Evolutionary conservation across 64 coral and sea anemone genomes (phyloP), one percentile per base, ranked within the genome.

Genomic region (Hydrozoanthus tunicans): DNA sequence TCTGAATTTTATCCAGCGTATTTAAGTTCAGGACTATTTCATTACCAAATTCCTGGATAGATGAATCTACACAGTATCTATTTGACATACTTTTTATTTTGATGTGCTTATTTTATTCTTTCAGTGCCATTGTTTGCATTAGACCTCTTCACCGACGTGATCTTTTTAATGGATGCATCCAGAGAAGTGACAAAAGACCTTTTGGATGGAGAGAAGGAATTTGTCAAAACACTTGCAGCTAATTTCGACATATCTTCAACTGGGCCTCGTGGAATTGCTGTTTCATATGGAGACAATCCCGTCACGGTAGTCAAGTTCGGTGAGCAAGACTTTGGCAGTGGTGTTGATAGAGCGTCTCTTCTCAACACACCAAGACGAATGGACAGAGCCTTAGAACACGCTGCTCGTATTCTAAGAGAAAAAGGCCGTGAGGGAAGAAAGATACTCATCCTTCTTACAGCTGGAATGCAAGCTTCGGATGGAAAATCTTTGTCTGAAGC

Each of bases 341-440:
- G 66, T 58, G 79, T 95, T 14, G 83, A 95, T 9, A 83, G 62
- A 56, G 78, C 85, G 11, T 77, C 58, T 7, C 88, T 82, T 58
- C 67, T 92, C 10, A 86, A 64, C 77, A 91, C 91, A 26, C 68
- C 91, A 89, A 89, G 94, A 72, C 66, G 94, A 77, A 95, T 95
- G 79, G 94, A 95, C 60, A 83, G 89, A 90, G 94, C 90, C 60
- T 58, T 95, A 59, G 85, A 90, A 66, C 60, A 43, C 23, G 91
- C 90, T 14, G 70, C 82, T 61, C 17, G 69, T 9, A 53, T 90
- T 52, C 90, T 95, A 25, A 90, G 77, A 12, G 17, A n/a, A 9
- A 53, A 68, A 54, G 56, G 56, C 5, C 92, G 85, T 23, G 52
- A 73, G 73, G 91, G 88, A 56, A 58, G 91, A 53, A 95, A 90